These are phyloP conservation scores for Nyctibius bracteatus DNA, from an alignment of 2,113 vertebrate genomes.

Conservation along the genomic window DNA sequence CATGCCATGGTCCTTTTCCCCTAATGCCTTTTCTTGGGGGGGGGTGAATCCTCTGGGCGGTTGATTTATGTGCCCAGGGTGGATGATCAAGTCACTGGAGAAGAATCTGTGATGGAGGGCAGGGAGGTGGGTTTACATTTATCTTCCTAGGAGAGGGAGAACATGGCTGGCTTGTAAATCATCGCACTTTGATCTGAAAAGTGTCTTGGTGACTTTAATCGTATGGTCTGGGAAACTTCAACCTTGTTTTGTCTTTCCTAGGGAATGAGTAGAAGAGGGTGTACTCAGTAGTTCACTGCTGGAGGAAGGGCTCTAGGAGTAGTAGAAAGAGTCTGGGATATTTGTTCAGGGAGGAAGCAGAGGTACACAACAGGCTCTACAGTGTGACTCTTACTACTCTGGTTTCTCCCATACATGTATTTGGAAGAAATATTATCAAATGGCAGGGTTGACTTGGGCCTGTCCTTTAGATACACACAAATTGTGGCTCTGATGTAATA, in stretches of 20 bases:
- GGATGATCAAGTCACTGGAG: background rate
- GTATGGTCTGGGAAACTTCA: background rate
- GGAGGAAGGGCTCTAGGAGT: background rate
- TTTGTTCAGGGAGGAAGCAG: background rate
- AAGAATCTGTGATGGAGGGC: background rate
- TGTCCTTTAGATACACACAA: background rate
- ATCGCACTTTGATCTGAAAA: background rate
- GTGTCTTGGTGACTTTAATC: background rate
- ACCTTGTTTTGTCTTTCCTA: background rate
- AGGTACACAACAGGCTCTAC: background rate
- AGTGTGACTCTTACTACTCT: background rate
- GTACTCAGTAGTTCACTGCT: background rate
- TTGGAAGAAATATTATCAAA: background rate
- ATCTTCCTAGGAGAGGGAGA: background rate
- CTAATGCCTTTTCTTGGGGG: background rate
- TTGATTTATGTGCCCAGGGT: background rate
- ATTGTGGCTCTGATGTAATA: background rate
- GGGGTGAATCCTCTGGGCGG: background rate
- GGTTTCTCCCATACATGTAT: background rate
- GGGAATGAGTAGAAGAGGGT: background rate
- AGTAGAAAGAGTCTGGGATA: background rate
- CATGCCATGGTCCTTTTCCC: background rate
- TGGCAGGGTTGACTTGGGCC: background rate
- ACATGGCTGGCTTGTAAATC: background rate
- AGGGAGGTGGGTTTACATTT: background rate